Evolutionary conservation across 2,113 vertebrate species (phyloP), one percentile per base, ranked within the genome.

Genomic region (Otolemur garnettii): DNA sequence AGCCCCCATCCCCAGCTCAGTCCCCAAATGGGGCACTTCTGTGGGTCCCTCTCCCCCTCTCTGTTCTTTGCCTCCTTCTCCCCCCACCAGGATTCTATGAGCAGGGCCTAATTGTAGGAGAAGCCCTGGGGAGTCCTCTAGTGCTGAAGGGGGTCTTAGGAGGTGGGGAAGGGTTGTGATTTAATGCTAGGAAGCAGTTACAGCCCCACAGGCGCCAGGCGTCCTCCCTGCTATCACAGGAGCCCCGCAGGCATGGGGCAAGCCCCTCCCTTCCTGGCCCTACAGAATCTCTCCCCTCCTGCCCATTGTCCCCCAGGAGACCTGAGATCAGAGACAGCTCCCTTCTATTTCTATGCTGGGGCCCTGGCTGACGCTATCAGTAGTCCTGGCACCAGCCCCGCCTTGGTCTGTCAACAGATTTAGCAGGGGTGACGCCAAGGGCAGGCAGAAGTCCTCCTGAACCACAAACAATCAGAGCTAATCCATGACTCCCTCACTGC

Each of bases 211-310:
- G 22, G n/a, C 0, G 0, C 30, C 30, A 33, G 18, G 12, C 26
- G 0, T 68, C 22, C 57, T 21, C 21, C 8, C 11, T 15, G 68
- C 57, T 1, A 1, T 38, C 62, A 33, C 2, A 17, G 79, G 30
- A 12, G 13, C 21, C 7, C 57, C 0, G 0, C n/a, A 18, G 62
- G n/a, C 0, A 64, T 64, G 62, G 11, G n/a, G n/a, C 19, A 14
- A 15, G 33, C 35, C 42, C 57, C 55, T 30, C 5, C 28, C 28
- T 75, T 57, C 45, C 45, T 26, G 19, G 26, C 19, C 60, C 45
- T 62, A 57, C 26, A 45, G 59, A 57, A 55, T 26, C 71, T 68
- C 74, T 59, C 35, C 71, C 42, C 62, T 18, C 83, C 38, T 71
- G 71, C 42, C 30, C 19, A 0, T 19, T 26, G 64, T 35, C 50